Conservation (phyloP, 2,113 vertebrate species). For the Porphyrio hochstetteri region DNA sequence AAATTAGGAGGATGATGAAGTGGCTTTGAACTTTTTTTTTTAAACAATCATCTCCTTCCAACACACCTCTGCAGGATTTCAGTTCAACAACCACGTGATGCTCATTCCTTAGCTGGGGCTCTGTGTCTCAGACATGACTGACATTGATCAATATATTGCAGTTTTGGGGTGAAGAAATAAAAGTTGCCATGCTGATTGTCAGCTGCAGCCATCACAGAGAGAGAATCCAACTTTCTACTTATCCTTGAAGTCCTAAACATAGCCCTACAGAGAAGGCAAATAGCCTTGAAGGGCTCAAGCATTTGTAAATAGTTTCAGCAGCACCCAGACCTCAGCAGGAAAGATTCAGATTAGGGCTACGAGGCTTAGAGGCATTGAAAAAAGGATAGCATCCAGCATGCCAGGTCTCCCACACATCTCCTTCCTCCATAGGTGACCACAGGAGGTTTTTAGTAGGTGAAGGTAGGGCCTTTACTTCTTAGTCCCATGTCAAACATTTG, state of each 20-base stretch:
- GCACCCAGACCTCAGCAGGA: not conserved
- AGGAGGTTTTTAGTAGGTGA: not conserved
- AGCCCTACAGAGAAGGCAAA: not conserved
- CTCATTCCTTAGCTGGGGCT: not conserved
- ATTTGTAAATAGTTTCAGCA: not conserved
- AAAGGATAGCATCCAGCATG: not conserved
- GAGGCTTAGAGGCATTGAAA: not conserved
- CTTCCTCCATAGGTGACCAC: not conserved
- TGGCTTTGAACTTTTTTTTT: not conserved
- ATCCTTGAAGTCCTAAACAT: not conserved
- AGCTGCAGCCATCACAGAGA: not conserved
- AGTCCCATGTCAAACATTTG: not conserved
- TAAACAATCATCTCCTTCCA: not conserved
- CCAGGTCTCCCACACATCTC: not conserved
- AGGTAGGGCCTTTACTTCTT: not conserved
- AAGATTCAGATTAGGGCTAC: not conserved
- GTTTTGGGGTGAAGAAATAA: not conserved
- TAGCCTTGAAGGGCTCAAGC: not conserved
- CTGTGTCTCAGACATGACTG: not conserved
- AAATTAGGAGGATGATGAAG: not conserved
- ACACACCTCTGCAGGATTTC: not conserved
- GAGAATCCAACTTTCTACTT: not conserved
- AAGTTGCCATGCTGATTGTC: not conserved
- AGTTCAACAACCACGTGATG: not conserved
- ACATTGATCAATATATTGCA: not conserved